Evolutionary conservation across 2,888 invertebrate species (phyloP), one percentile per base, ranked within the genome.

Genomic region (Petrolisthes manimaculis): DNA sequence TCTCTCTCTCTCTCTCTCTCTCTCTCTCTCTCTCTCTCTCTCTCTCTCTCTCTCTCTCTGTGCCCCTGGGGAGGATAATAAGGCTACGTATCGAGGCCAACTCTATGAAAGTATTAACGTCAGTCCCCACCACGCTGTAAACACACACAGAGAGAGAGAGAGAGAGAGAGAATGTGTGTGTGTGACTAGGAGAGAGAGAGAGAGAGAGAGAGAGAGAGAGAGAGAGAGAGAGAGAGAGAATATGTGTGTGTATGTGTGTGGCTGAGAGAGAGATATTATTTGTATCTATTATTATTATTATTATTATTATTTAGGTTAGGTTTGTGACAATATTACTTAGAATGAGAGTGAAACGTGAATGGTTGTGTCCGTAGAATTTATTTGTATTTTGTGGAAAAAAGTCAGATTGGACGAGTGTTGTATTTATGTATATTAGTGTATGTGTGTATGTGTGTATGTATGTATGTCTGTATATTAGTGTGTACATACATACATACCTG

Each of bases 1-100:
- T 80, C 80, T 80, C 61, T 80, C 80, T 56, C 80, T 55, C 80
- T 56, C 56, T 56, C 80, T 21, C 80, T 56, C 80, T 80, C 80
- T 79, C 56, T 79, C 79, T 54, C 79, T 54, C 55, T 54, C 79
- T 54, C 53, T 77, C 77, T 77, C 77, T 77, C 77, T 77, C 77
- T 77, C 77, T 77, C 77, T 24, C 51, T 51, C 77, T 37, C 37
- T 12, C 54, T 24, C n/a, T 80, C 21, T 24, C 37, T 56, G n/a
- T n/a, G 37, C n/a, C 55, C 21, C 21, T 24, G 61, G 21, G 61
- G 6, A 9, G 61, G 61, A 61, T 61, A 61, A 61, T n/a, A n/a
- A n/a, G n/a, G n/a, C n/a, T n/a, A n/a, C n/a, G n/a, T n/a, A n/a
- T n/a, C n/a, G n/a, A n/a, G n/a, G n/a, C n/a, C n/a, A n/a, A n/a